Conservation (phyloP, 2,113 vertebrate species). For the Cettia cetti region DNA sequence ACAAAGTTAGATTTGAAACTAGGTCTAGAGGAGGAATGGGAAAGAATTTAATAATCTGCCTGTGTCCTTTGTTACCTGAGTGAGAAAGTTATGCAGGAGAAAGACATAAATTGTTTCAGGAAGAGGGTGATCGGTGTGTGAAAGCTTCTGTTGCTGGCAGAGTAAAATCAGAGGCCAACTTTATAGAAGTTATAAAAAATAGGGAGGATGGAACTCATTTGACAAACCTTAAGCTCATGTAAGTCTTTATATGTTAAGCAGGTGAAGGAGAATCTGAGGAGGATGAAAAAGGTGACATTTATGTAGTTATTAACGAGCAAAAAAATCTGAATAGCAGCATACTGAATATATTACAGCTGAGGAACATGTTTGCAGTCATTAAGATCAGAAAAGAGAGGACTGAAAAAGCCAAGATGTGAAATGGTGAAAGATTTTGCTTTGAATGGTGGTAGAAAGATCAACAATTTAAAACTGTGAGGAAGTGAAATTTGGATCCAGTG, state of each 20-base stretch:
- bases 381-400: slow-evolving; percentile 28
- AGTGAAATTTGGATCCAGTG: background rate
- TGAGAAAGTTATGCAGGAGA: background rate
- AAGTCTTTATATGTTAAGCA: slow-evolving; percentile 20
- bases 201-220: slow-evolving; percentile 13
- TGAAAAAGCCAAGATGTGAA: slow-evolving; percentile 23
- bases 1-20: background rate
- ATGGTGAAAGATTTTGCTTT: slow-evolving; percentile 9
- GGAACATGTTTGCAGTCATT: slow-evolving; percentile 23
- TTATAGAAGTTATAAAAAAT: background rate
- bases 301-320: slow-evolving; percentile 16
- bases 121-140: background rate
- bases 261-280: slow-evolving; percentile 36
- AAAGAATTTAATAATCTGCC: background rate
- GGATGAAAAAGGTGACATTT: slow-evolving; percentile 32
- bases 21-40: background rate
- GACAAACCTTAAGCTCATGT: slow-evolving; percentile 7
- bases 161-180: background rate
- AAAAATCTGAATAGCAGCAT: slow-evolving; percentile 13
- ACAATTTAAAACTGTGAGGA: slow-evolving; percentile 1
- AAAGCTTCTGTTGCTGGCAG: background rate
- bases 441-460: slow-evolving; percentile 20
- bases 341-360: slow-evolving; percentile 5
- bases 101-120: background rate
- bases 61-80: background rate